These are phyloP conservation scores for Chrysina gloriosa DNA, from an alignment of 2,888 invertebrate species.

Conservation along the genomic window DNA sequence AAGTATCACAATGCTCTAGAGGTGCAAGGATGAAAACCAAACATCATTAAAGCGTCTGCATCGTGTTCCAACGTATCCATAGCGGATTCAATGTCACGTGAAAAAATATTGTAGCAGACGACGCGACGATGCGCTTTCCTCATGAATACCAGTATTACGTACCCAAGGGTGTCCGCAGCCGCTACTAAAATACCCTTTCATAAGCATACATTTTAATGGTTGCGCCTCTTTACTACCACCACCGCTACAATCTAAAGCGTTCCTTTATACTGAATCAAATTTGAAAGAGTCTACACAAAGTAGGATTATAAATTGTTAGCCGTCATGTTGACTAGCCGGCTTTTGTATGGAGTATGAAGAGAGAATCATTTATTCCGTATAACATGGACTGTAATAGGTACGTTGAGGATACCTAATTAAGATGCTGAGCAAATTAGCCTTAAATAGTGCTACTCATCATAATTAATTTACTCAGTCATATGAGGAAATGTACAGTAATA, in stretches of 20 bases:
- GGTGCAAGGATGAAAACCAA: constrained; percentile 48
- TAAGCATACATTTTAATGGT: constrained; percentile 43
- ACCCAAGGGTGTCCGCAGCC: constrained; percentile 47
- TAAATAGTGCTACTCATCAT: neutral
- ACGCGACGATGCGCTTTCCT: constrained; percentile 47
- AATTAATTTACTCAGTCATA: neutral
- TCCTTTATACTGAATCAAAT: constrained; percentile 31
- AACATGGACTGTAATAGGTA: neutral
- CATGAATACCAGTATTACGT: constrained; percentile 46
- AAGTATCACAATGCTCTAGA: constrained; percentile 48
- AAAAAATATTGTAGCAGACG: constrained; percentile 50
- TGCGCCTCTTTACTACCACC: constrained; percentile 29
- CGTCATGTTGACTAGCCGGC: constrained; percentile 13
- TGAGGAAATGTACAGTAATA: too few species aligned
- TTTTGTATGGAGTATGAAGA: constrained; percentile 10
- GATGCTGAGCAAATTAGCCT: constrained; percentile 1
- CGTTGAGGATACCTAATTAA: constrained; percentile 5
- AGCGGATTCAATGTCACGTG: constrained; percentile 48
- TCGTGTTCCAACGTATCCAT: constrained; percentile 50
- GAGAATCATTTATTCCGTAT: neutral
- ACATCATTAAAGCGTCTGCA: constrained; percentile 52
- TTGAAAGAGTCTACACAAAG: constrained; percentile 27
- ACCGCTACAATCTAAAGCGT: constrained; percentile 9
- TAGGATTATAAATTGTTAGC: constrained; percentile 33
- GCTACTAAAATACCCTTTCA: constrained; percentile 53